Evolutionary conservation across 2,797 vertebrate species (phyloP), one percentile per base, ranked within the genome.

Genomic region (Sciaenops ocellatus): DNA sequence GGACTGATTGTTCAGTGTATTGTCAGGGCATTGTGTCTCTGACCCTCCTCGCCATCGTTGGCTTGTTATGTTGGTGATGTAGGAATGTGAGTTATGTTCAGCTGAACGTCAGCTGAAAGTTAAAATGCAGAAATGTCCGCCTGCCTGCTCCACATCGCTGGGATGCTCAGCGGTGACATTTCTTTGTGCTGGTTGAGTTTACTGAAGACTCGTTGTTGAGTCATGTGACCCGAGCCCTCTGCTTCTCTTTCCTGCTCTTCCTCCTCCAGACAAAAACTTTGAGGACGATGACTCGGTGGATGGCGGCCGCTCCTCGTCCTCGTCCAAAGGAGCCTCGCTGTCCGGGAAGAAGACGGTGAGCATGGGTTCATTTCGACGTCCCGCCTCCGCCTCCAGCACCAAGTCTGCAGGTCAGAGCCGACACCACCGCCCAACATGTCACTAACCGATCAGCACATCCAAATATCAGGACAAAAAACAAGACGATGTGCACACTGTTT

Each of bases 201-300:
- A 62, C 34, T 56, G 41, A 59, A 17, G 46, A 18, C 38, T 77
- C 7, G 3, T 66, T 77, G 67, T 77, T 26, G 3, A 1, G 38
- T 46, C 51, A 52, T 15, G 26, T 82, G 80, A 85, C 72, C 54
- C 0, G 5, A 63, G 2, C 15, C 3, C 28, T 73, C 26, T n/a
- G 8, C 26, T 6, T 60, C 28, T 67, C 17, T 50, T 47, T 8
- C 20, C 57, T 63, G 18, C 24, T 57, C 8, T n/a, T 63, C 63
- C 26, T 85, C 92, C 73, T 59, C n/a, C 85, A 98, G 98, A 98
- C 94, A 98, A 98, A 92, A 98, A 95, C 95, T 97, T 98, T 42
- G 98, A 99, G 85, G 98, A 99, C 93, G 98, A 98, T 74, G 98
- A 99, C 67, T 98, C 97, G 7, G 96, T 97, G 96, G 98, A 99